Evolutionary conservation across 2,888 invertebrate species (phyloP), one percentile per base, ranked within the genome.

Genomic region (Apotomis capreana): DNA sequence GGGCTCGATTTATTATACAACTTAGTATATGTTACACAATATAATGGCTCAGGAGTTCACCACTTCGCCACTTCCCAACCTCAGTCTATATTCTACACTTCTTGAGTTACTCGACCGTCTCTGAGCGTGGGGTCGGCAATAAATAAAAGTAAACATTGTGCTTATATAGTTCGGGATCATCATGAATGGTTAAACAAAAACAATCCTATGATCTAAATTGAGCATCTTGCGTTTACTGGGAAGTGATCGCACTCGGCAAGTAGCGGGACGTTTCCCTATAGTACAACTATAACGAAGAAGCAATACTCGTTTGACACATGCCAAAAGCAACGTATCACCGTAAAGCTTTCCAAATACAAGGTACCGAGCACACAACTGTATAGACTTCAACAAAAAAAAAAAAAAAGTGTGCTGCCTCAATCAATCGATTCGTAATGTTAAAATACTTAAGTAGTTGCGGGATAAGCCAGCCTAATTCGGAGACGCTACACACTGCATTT

Each of bases 181-280:
- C 46, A 26, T 59, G 54, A 65, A 37, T 3, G 60, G 37, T 61
- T 61, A 62, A 57, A 63, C 26, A 58, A 59, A 68, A 63, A 58
- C 44, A 72, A 72, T 63, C 68, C 72, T 72, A 68, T 63, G 58
- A 63, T 70, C 77, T 79, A 79, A 76, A 71, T 81, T 81, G 82
- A 82, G 82, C 80, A 79, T 62, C 70, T 74, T 74, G 74, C 74
- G 65, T 75, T 75, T 46, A 76, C 65, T 77, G 76, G 74, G 75
- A 78, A 79, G 73, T 76, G 75, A 70, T 63, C 67, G 70, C 67
- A 71, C 73, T 68, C 68, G 68, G 70, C 64, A 49, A 67, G 26
- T 40, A 12, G 51, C 59, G 12, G 69, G 40, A 9, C 49, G 55
- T 62, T 37, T 58, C 26, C 57, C 55, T 26, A 40, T 51, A n/a